A percentile compares a stretch with the other conserved stretches of the same genome.
Conservation (phyloP, 2,113 vertebrate species). For the Phyllostomus hastatus region DNA sequence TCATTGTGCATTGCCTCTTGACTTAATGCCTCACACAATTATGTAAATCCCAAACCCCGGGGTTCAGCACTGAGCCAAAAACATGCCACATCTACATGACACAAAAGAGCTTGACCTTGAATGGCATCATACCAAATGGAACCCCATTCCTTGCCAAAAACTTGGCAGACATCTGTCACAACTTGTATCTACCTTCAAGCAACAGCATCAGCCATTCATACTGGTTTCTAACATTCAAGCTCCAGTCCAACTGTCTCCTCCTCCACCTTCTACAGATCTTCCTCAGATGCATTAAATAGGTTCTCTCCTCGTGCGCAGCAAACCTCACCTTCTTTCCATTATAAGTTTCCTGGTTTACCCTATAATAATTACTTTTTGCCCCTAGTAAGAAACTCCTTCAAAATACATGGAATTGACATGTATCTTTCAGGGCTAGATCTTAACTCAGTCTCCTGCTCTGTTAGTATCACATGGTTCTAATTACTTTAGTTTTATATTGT, state of each 20-base stretch:
- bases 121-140: conserved; percentile 53
- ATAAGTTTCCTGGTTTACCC: background rate
- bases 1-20: background rate
- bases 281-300: background rate
- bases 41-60: conserved; percentile 35
- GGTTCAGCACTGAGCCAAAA: conserved; percentile 49
- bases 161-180: conserved; percentile 58
- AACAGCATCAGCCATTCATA: background rate
- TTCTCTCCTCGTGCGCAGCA: background rate
- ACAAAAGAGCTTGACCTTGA: conserved; percentile 59
- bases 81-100: conserved; percentile 52
- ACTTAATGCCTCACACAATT: background rate
- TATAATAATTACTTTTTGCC: background rate
- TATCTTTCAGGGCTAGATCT: background rate
- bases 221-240: background rate
- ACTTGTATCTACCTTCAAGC: conserved; percentile 39
- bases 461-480: background rate
- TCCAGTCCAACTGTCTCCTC: background rate
- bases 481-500: background rate
- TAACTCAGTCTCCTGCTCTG: background rate
- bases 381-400: background rate
- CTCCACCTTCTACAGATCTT: background rate
- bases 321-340: background rate
- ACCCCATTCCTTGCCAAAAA: conserved; percentile 42
- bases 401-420: background rate